Percentiles rank a stretch among this genome's conserved stretches.
Evolutionary conservation across 1,140 invertebrate genomes (phyloP).

Genomic region (Drosophila arizonae): DNA sequence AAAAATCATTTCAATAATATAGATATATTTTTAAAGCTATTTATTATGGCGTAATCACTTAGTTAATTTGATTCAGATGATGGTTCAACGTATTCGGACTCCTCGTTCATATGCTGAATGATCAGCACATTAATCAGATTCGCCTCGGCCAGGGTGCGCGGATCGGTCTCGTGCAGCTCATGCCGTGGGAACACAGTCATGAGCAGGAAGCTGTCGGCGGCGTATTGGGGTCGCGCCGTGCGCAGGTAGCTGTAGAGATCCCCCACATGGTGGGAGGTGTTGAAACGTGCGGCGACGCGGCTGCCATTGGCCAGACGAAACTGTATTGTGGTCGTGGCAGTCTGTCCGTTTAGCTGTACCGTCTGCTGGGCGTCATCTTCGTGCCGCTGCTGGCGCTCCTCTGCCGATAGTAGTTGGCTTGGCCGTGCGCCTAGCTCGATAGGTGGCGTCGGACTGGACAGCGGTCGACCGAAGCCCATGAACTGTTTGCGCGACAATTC

Average conservation of each 20-base stretch:
- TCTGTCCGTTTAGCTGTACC: constrained; percentile 28
- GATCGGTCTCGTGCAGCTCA: constrained; percentile 47
- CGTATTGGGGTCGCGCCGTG: constrained; percentile 46
- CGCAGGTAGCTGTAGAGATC: constrained; percentile 61
- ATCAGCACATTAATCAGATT: constrained; percentile 62
- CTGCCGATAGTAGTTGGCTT: background rate
- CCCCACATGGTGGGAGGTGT: constrained; percentile 46
- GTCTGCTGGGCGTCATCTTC: constrained; percentile 11
- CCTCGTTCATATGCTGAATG: constrained; percentile 57
- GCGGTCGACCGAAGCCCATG: constrained; percentile 49
- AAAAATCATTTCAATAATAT: background rate
- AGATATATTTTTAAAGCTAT: background rate
- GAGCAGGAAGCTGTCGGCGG: constrained; percentile 38
- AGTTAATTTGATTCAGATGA: constrained; percentile 2
- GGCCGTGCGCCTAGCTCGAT: background rate
- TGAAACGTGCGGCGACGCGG: constrained; percentile 52
- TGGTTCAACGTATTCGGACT: constrained; percentile 1
- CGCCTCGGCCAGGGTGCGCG: constrained; percentile 47
- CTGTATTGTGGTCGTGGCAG: constrained; percentile 45
- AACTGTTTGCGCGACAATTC: constrained; percentile 57
- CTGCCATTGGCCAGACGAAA: constrained; percentile 59
- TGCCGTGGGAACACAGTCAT: constrained; percentile 58
- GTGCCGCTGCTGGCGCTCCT: constrained; percentile 2
- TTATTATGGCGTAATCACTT: too few species aligned
- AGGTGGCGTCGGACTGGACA: constrained; percentile 14